phyloP scores from a whole-genome alignment of 1,140 invertebrate species.

The Panagrolaimus sp. region DNA sequence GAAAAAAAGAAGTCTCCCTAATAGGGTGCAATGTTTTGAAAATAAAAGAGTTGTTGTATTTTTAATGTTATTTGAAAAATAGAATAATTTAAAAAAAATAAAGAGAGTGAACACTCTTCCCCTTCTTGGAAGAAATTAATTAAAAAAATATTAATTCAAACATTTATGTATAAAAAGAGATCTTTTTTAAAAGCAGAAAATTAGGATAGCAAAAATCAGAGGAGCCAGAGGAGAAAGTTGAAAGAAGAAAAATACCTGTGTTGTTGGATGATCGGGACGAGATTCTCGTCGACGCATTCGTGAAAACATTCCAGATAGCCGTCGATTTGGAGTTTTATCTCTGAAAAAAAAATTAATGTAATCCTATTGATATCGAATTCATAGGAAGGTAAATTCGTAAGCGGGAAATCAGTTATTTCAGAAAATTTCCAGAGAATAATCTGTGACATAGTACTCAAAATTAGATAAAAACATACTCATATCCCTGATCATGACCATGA shows the following conservation, averaged over 20 bases:
- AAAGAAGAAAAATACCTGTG: background rate
- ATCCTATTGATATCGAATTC: too few species aligned
- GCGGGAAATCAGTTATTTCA: too few species aligned
- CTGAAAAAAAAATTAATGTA: constrained; percentile 20
- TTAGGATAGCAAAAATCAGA: background rate
- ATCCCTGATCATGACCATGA: background rate
- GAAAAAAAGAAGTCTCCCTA: background rate
- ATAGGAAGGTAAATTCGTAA: too few species aligned
- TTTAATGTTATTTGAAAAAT: background rate
- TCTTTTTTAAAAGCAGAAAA: background rate
- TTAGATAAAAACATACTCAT: constrained; percentile 17
- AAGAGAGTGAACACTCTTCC: too few species aligned
- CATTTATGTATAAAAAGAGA: background rate
- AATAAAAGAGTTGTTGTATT: background rate
- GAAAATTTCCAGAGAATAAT: constrained; percentile 4
- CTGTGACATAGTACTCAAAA: constrained; percentile 25
- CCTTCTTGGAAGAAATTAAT: too few species aligned
- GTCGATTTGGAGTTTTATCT: constrained; percentile 25
- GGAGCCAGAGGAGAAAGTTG: background rate
- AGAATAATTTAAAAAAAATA: too few species aligned
- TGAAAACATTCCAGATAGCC: constrained; percentile 42
- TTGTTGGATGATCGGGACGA: constrained; percentile 21
- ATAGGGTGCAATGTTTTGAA: background rate
- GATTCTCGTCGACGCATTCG: constrained; percentile 34
- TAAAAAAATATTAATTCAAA: background rate